Conservation (phyloP, 2,113 vertebrate genomes). For the Ploceus nigricollis region DNA sequence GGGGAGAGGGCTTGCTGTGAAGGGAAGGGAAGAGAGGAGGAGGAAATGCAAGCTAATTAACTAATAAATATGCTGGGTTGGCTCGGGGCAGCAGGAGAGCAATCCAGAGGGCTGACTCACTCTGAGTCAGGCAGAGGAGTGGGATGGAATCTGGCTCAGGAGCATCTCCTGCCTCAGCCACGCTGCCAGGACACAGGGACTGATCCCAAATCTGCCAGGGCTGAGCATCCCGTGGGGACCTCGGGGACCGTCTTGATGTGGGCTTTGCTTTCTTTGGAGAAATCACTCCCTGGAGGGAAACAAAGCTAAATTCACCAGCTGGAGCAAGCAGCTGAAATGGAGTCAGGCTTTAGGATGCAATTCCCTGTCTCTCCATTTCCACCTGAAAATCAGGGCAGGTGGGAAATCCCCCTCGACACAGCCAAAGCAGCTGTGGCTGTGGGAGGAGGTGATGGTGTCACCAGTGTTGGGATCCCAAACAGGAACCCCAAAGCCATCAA, state of each 20-base stretch:
- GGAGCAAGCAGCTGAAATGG: background rate
- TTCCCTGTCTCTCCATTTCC: background rate
- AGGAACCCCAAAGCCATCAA: rapidly evolving
- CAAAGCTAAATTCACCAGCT: rapidly evolving
- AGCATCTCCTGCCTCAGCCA: background rate
- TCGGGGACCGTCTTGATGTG: rapidly evolving
- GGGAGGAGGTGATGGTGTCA: background rate
- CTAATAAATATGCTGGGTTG: conserved; percentile 26
- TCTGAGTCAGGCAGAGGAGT: conserved; percentile 11
- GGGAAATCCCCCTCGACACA: background rate
- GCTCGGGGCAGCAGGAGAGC: conserved; percentile 36
- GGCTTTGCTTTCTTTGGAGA: background rate
- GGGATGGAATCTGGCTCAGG: background rate
- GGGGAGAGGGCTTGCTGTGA: background rate
- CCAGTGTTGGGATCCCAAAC: rapidly evolving
- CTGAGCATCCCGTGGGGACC: rapidly evolving
- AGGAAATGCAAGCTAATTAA: conserved; percentile 51
- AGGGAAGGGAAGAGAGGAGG: background rate
- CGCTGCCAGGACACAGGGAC: background rate
- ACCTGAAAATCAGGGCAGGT: background rate
- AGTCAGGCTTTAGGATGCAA: background rate
- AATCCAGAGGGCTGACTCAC: conserved; percentile 40
- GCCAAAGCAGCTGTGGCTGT: rapidly evolving
- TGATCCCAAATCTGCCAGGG: background rate
- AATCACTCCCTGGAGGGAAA: background rate